A percentile compares a stretch with the other conserved stretches of the same genome.
phyloP scores from a whole-genome alignment of 2,888 invertebrate species.

The Mechanitis mazaeus region DNA sequence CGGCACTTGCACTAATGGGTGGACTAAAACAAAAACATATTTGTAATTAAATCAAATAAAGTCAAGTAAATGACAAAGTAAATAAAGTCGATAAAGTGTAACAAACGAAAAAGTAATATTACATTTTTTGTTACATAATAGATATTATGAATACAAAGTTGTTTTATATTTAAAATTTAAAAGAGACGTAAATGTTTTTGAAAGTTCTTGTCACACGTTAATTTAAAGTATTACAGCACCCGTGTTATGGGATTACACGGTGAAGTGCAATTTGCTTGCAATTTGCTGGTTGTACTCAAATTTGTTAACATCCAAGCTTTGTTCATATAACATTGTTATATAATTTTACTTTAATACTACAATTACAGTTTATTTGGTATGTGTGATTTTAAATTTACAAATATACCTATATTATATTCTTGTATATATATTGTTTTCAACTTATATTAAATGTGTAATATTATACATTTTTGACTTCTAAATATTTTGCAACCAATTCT shows the following conservation, averaged over 20 bases:
- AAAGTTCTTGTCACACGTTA: constrained; percentile 4
- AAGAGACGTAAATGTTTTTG: background rate
- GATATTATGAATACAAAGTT: too few relatives aligned
- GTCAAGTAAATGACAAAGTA: background rate
- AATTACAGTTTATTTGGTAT: background rate
- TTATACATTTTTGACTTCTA: too few relatives aligned
- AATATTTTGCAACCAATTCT: constrained; percentile 6
- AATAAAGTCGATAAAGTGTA: background rate
- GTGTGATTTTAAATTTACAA: background rate
- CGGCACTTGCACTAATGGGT: constrained; percentile 94
- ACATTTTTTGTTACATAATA: too few relatives aligned
- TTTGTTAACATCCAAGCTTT: background rate
- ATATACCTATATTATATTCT: too few relatives aligned
- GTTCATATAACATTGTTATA: background rate
- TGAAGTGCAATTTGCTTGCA: constrained; percentile 4
- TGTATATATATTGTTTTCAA: too few relatives aligned
- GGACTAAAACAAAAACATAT: constrained; percentile 79
- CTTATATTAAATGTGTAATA: too few relatives aligned
- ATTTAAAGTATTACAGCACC: constrained; percentile 4
- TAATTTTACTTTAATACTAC: background rate
- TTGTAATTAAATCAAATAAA: background rate
- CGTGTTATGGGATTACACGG: constrained; percentile 5
- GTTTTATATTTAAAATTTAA: background rate
- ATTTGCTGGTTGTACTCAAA: background rate
- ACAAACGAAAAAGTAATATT: background rate